Conservation (phyloP, 1,140 invertebrate genomes). For the Brachionus asplanchnoidis region DNA sequence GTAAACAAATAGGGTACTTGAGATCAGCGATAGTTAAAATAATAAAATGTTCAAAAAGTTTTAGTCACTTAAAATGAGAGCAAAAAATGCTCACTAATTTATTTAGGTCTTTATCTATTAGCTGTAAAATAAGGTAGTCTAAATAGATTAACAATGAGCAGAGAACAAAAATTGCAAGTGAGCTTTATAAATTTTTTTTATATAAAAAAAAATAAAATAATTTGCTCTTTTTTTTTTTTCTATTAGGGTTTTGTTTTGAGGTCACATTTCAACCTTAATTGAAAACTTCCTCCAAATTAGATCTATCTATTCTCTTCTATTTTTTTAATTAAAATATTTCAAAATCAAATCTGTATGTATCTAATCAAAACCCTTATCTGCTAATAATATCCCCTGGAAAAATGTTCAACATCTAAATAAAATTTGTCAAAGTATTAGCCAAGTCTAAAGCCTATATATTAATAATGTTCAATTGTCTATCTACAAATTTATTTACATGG, state of each 20-base stretch:
- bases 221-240: neutral
- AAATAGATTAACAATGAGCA: neutral
- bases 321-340: conserved; percentile 35
- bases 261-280: conserved; percentile 20
- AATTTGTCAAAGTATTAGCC: neutral
- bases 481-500: neutral
- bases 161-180: conserved; percentile 22
- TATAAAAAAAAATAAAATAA: neutral
- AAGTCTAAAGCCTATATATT: neutral
- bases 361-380: conserved; percentile 13
- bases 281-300: conserved; percentile 30
- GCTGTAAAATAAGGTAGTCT: conserved; percentile 22
- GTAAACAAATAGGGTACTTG: neutral
- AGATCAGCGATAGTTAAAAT: neutral
- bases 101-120: conserved; percentile 15
- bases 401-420: neutral
- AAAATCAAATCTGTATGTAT: neutral
- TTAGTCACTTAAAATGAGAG: neutral
- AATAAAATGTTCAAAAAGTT: neutral
- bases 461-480: neutral
- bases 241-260: neutral
- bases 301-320: neutral
- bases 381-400: conserved; percentile 7
- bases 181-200: neutral
- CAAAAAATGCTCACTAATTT: neutral